Evolutionary conservation across 2,113 vertebrate genomes (phyloP).

Genomic region (Apeltes quadracus): DNA sequence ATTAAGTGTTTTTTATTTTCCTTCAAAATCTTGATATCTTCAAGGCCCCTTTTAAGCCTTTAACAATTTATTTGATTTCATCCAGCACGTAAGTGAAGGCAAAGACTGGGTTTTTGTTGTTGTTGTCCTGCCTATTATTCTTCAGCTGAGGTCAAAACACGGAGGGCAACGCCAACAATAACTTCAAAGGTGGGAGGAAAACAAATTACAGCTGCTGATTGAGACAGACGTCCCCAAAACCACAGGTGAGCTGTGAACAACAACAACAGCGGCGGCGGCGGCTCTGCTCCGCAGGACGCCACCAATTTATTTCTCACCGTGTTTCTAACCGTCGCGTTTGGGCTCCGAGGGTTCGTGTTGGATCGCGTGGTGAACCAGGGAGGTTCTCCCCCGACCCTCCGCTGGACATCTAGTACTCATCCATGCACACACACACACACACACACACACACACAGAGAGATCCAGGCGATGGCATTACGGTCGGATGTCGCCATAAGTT

Average conservation of each 20-base stretch:
- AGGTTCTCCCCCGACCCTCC: constrained; percentile 7
- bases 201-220: constrained; percentile 6
- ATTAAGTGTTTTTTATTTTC: not conserved
- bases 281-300: constrained; percentile 9
- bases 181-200: not conserved
- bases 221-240: not conserved
- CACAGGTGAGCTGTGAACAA: constrained; percentile 12
- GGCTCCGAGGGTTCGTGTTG: not conserved
- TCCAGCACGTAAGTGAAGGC: not conserved
- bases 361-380: not conserved
- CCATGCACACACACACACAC: no score
- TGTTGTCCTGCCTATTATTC: not conserved
- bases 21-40: not conserved
- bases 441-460: constrained; percentile 33
- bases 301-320: not conserved
- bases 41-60: not conserved
- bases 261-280: no score
- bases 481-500: not conserved
- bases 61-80: not conserved
- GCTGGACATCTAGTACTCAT: constrained; percentile 29
- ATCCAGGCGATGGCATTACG: not conserved
- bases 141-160: not conserved
- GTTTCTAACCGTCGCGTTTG: not conserved
- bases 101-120: not conserved
- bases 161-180: not conserved